Percentiles rank a stretch among this genome's conserved stretches.
Conservation (phyloP, 2,797 vertebrate species). For the Hozukius guyotensis region DNA sequence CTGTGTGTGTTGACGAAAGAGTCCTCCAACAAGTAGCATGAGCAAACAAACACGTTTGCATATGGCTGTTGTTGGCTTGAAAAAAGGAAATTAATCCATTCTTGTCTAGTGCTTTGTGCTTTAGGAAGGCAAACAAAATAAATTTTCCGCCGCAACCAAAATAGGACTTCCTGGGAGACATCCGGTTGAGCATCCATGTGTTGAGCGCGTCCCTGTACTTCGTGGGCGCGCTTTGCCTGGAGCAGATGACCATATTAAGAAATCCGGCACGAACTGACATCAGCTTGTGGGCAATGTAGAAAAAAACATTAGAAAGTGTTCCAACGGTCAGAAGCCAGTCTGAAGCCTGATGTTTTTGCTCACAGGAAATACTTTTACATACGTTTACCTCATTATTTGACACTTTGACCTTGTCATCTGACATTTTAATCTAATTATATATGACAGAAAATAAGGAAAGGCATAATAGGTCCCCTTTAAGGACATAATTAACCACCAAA, state of each 20-base stretch:
- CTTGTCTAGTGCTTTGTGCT: too few species aligned
- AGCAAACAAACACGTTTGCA: not conserved
- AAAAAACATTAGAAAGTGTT: too few species aligned
- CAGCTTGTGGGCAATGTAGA: not conserved
- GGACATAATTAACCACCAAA: not conserved
- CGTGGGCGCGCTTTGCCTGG: not conserved
- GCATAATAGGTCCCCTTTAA: too few species aligned
- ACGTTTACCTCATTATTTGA: not conserved
- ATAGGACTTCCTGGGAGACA: too few species aligned
- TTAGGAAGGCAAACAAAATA: too few species aligned
- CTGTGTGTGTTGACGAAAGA: not conserved
- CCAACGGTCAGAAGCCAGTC: too few species aligned
- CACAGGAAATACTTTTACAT: not conserved
- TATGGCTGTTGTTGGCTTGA: not conserved
- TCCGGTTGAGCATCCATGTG: not conserved
- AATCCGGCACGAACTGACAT: not conserved
- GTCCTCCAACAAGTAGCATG: not conserved
- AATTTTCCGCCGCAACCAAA: too few species aligned
- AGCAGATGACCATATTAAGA: not conserved
- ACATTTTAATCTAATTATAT: not conserved
- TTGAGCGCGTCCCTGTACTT: not conserved
- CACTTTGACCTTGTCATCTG: not conserved
- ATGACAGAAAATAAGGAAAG: too few species aligned
- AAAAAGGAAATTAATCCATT: not conserved
- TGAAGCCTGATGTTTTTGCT: not conserved